A percentile compares a stretch with the other conserved stretches of the same genome.
These are phyloP conservation scores for Mesochorus sp. DNA, from an alignment of 2,888 invertebrate genomes.

Conservation along the genomic window DNA sequence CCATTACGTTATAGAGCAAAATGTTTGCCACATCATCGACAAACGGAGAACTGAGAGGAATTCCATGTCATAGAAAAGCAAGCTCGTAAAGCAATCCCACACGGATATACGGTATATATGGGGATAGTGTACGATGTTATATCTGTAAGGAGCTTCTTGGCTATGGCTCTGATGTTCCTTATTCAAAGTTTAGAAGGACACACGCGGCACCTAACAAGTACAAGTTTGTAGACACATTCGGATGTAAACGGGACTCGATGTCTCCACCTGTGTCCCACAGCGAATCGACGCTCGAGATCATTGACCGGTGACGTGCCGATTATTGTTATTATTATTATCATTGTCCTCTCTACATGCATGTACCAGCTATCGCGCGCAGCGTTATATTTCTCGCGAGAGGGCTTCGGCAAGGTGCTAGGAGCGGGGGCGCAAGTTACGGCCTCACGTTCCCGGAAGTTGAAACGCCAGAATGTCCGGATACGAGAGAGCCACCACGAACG, in stretches of 20 bases:
- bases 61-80: conserved; percentile 46
- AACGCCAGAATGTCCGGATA: conserved; percentile 78
- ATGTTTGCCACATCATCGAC: conserved; percentile 44
- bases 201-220: not conserved
- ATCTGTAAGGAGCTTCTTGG: not conserved
- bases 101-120: not conserved
- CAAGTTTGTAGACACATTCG: not conserved
- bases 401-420: conserved; percentile 62
- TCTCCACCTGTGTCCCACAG: not conserved
- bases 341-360: not conserved
- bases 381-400: conserved; percentile 52
- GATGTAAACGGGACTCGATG: conserved; percentile 34
- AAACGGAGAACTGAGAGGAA: conserved; percentile 54
- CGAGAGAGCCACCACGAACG: conserved; percentile 73
- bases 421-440: conserved; percentile 62
- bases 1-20: conserved; percentile 42
- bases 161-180: not conserved
- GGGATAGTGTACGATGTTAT: not conserved
- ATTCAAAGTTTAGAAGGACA: conserved; percentile 18
- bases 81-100: conserved; percentile 33
- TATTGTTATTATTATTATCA: conserved; percentile 36
- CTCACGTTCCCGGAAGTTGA: conserved; percentile 81
- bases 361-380: conserved; percentile 6
- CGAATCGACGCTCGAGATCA: conserved; percentile 30
- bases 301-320: conserved; percentile 42